phyloP scores from a whole-genome alignment of 1,140 invertebrate species.

The Drosophila serrata region DNA sequence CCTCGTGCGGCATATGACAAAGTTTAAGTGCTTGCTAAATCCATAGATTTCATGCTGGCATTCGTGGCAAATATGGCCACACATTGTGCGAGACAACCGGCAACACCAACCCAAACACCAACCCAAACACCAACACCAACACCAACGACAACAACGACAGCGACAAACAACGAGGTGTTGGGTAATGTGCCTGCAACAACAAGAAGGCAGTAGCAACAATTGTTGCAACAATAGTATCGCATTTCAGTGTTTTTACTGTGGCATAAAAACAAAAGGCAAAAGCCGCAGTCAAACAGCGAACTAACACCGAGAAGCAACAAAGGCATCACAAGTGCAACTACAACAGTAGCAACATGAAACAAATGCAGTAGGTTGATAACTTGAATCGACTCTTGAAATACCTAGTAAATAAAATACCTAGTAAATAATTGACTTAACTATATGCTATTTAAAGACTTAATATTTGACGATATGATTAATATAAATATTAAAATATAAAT shows the following conservation, averaged over 20 bases:
- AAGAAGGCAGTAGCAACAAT: slow-evolving; percentile 51
- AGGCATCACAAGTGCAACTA: slow-evolving; percentile 33
- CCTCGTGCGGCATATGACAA: slow-evolving; percentile 66
- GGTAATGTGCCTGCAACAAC: slow-evolving; percentile 58
- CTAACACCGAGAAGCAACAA: slow-evolving; percentile 54
- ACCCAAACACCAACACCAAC: slow-evolving; percentile 29
- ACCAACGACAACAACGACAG: slow-evolving; percentile 13
- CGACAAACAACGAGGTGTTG: slow-evolving; percentile 59
- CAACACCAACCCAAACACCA: slow-evolving; percentile 9
- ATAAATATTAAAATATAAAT: no score
- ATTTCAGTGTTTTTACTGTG: slow-evolving; percentile 81
- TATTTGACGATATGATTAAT: background rate
- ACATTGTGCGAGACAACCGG: slow-evolving; percentile 78
- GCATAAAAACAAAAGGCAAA: slow-evolving; percentile 82
- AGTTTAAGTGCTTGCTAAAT: slow-evolving; percentile 83
- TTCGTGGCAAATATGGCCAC: slow-evolving; percentile 75
- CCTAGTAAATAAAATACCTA: slow-evolving; percentile 1
- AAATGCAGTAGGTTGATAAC: slow-evolving; percentile 4
- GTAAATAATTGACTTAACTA: background rate
- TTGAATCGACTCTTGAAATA: slow-evolving; percentile 6
- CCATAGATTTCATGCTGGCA: slow-evolving; percentile 83
- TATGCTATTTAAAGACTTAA: background rate
- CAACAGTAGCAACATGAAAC: slow-evolving; percentile 33
- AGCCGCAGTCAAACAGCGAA: slow-evolving; percentile 77
- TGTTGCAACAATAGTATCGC: slow-evolving; percentile 80